Base-by-base conservation (phyloP, 2,888 invertebrate genomes). In the Nemapogon koenigi region DNA sequence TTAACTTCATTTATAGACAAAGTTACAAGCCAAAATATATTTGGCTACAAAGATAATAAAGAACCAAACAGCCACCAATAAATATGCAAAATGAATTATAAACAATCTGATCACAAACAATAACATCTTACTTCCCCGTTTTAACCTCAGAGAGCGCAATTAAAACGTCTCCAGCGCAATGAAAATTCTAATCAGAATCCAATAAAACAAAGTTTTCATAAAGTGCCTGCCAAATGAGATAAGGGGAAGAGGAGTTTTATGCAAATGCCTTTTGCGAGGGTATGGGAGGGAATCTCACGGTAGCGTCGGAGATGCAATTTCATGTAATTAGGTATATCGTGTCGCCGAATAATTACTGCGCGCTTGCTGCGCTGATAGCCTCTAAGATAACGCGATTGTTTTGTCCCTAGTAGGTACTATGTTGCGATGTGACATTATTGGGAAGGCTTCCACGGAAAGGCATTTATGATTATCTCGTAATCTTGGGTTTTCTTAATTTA, bases 181-280 rank as follows among this genome's bases (percentile, higher is more conserved):
- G 11, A 37, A 28, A 37, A 41, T 44, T 60, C 61, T 66, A 69
- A 71, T 71, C 59, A 62, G 63, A 72, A 66, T 58, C 63, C 61
- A 69, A 66, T 66, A 63, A 66, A 62, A 65, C 66, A 58, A 67
- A 73, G 70, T 76, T 75, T 73, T 67, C 67, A 57, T 57, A 66
- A 72, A 72, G 57, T 66, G 70, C 55, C 72, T 73, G 75, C 53
- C 52, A 49, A 49, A 43, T 46, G 48, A 71, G 76, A 78, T 75
- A 75, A 76, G 73, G 69, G 69, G 60, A 49, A 55, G 49, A 49
- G 56, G 50, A 62, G 58, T 68, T 72, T 75, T 69, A 76, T 73
- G 73, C 64, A 71, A 75, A 75, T 73, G 6, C 10, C 15, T 28
- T 28, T 11, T n/a, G n/a, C n/a, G n/a, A n/a, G n/a, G n/a, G n/a